Percentiles rank a stretch among this genome's conserved stretches.
phyloP scores from a whole-genome alignment of 2,888 invertebrate genomes.

The Eremobia ochroleuca region DNA sequence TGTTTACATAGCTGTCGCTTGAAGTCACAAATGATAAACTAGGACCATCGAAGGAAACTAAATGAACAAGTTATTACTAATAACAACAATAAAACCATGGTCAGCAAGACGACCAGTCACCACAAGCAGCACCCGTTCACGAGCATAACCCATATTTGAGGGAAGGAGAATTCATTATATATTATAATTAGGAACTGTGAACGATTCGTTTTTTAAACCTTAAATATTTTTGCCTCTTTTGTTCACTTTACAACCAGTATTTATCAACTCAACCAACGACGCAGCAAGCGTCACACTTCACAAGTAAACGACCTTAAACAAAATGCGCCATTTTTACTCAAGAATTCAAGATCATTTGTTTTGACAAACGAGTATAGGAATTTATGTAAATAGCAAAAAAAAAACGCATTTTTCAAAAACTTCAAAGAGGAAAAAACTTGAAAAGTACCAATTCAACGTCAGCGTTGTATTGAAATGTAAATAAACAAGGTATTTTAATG shows the following conservation, averaged over 20 bases:
- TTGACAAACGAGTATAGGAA: conserved; percentile 17
- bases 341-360: conserved; percentile 39
- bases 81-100: too few relatives aligned
- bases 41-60: too few relatives aligned
- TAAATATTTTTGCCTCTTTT: not conserved
- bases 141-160: too few relatives aligned
- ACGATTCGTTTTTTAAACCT: too few relatives aligned
- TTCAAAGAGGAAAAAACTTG: not conserved
- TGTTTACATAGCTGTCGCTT: too few relatives aligned
- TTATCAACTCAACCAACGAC: not conserved
- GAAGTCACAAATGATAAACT: too few relatives aligned
- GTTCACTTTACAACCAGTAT: conserved; percentile 33
- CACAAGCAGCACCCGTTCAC: too few relatives aligned
- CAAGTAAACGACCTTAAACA: conserved; percentile 32
- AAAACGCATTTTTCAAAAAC: not conserved
- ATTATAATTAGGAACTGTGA: too few relatives aligned
- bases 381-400: conserved; percentile 6
- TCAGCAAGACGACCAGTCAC: too few relatives aligned
- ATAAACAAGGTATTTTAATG: too few relatives aligned
- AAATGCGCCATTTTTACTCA: conserved; percentile 10
- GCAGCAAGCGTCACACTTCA: conserved; percentile 9
- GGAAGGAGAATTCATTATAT: too few relatives aligned
- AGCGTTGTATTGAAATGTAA: conserved; percentile 15
- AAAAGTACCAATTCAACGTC: conserved; percentile 9
- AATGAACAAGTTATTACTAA: too few relatives aligned